Evolutionary conservation across 2,888 invertebrate species (phyloP), one percentile per base, ranked within the genome.

Genomic region (Chrysopilus asiliformis): DNA sequence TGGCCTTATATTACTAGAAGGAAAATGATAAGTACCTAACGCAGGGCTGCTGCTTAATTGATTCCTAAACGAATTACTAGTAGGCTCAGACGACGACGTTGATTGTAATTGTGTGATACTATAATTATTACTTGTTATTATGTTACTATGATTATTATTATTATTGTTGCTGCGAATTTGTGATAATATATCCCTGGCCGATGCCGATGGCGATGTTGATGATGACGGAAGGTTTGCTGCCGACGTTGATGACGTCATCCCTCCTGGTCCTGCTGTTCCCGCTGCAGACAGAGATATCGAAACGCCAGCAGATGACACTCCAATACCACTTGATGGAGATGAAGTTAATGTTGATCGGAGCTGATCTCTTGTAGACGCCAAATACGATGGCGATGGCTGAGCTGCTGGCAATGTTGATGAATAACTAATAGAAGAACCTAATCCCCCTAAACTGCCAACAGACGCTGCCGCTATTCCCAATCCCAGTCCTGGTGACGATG

Each of bases 241-340:
- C 25, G 36, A 35, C n/a, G 39, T 19, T n/a, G 58, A 58, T 17
- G 60, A 60, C 4, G 58, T 56, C 44, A 58, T 58, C 42, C 60
- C 60, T 8, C 19, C 57, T 3, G 59, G 53, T 28, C 36, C 18
- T 18, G 34, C 31, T 16, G 40, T 18, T 10, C 57, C 29, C 14
- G 32, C 32, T 28, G 32, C 10, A 9, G 38, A 20, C 20, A 28
- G 60, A 58, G 35, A 35, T 14, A 17, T 9, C 7, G 29, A 37
- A 57, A 57, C 26, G 59, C 59, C 4, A 56, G 58, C 4, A 29
- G 46, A 43, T 24, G 49, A 42, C 28, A 50, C 41, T 32, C 32
- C 15, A 22, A 17, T 18, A 14, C 24, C 32, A n/a, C 19, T 24
- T 16, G 45, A 33, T 38, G 53, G 50, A 22, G 49, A 47, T 19